Evolutionary conservation across 2,113 vertebrate genomes (phyloP).

Genomic region (Pontoporia blainvillei): DNA sequence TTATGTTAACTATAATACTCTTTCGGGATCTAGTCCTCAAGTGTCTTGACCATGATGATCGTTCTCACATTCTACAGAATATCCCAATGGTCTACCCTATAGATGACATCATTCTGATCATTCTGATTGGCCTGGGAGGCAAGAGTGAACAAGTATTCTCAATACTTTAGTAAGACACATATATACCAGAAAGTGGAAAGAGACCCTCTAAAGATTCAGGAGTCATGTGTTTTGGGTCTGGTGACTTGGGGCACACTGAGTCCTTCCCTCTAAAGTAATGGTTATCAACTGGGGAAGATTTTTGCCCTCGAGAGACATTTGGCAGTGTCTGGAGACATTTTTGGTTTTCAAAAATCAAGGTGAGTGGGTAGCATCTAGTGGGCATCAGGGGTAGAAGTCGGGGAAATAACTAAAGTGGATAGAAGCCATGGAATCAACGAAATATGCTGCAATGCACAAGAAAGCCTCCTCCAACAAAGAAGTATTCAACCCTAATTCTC

Average conservation of each 20-base stretch:
- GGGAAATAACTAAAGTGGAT: not conserved
- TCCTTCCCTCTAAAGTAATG: not conserved
- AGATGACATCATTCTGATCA: not conserved
- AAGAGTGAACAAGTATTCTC: not conserved
- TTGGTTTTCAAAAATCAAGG: not conserved
- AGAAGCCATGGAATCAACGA: not conserved
- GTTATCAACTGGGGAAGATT: not conserved
- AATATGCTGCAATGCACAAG: not conserved
- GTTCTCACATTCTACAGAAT: not conserved
- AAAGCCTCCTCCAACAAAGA: not conserved
- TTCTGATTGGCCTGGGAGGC: not conserved
- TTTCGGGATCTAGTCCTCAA: not conserved
- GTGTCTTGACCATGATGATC: not conserved
- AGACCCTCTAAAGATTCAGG: not conserved
- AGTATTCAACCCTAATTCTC: not conserved
- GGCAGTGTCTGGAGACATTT: not conserved
- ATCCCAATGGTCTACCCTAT: not conserved
- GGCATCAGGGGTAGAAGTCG: no score
- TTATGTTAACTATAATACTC: not conserved
- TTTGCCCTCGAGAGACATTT: not conserved
- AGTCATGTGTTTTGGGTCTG: not conserved
- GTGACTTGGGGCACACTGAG: not conserved
- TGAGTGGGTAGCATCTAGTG: not conserved
- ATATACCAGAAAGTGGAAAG: not conserved
- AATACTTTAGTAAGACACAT: not conserved